phyloP scores from a whole-genome alignment of 2,888 invertebrate genomes.

The Oconnorella tubifera region DNA sequence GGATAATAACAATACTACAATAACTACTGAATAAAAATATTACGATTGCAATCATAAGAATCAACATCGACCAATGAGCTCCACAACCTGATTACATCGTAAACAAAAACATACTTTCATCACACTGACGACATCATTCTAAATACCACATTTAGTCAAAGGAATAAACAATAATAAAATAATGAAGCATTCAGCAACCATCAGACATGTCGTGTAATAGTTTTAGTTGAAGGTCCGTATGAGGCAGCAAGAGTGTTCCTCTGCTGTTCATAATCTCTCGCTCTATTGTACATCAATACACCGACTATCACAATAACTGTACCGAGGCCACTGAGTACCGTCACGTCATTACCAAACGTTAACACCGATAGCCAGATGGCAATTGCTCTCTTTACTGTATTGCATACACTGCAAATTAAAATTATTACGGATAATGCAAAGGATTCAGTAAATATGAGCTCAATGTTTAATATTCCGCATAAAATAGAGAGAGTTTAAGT shows the following conservation, averaged over 20 bases:
- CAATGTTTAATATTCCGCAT: no score
- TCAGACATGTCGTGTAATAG: conserved; percentile 1
- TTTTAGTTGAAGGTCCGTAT: not conserved
- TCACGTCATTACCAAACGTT: conserved; percentile 72
- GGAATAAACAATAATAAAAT: no score
- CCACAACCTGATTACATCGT: no score
- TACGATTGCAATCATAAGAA: no score
- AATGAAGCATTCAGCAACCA: no score
- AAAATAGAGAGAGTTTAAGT: no score
- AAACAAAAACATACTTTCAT: no score
- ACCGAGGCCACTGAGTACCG: conserved; percentile 69
- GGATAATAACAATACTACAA: no score
- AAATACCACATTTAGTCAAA: no score
- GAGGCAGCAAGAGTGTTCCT: not conserved
- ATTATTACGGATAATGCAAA: not conserved
- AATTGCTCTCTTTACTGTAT: conserved; percentile 74
- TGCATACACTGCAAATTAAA: conserved; percentile 72
- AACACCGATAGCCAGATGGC: conserved; percentile 74
- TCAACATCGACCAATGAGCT: no score
- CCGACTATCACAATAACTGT: conserved; percentile 70
- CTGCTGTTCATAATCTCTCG: conserved; percentile 58
- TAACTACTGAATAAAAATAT: no score
- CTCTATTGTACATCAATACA: conserved; percentile 72
- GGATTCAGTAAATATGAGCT: not conserved
- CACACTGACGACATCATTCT: no score